Evolutionary conservation across 2,888 invertebrate species (phyloP).

Genomic region (Ethmia dodecea): DNA sequence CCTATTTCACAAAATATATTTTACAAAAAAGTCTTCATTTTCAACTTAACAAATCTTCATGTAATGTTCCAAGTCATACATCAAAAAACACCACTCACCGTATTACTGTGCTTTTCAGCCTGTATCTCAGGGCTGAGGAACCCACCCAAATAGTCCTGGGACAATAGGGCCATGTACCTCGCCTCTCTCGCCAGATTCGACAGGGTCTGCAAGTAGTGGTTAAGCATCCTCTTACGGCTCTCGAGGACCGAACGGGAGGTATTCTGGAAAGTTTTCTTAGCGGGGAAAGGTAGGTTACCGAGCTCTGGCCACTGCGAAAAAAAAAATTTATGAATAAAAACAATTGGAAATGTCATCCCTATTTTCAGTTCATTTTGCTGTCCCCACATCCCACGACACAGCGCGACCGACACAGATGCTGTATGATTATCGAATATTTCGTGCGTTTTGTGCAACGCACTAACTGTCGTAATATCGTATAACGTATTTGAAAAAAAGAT

Average conservation of each 20-base stretch:
- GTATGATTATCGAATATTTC: no score
- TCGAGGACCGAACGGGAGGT: constrained; percentile 91
- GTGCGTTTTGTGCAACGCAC: no score
- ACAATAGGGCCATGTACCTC: constrained; percentile 54
- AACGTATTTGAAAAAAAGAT: no score
- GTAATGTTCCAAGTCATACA: no score
- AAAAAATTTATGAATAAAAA: constrained; percentile 1
- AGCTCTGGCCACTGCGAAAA: constrained; percentile 85
- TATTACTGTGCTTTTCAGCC: constrained; percentile 59
- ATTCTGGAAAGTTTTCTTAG: constrained; percentile 96
- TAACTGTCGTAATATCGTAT: no score
- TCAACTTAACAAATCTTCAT: not conserved
- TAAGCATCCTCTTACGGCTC: constrained; percentile 87
- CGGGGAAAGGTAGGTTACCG: constrained; percentile 88
- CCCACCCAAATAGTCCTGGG: constrained; percentile 61
- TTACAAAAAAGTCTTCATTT: no score
- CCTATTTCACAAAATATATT: no score
- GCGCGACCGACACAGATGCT: no score
- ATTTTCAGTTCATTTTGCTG: no score
- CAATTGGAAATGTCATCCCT: no score
- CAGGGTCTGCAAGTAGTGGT: constrained; percentile 87
- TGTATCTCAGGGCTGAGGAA: constrained; percentile 67
- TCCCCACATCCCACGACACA: no score
- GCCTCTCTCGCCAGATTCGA: constrained; percentile 53
- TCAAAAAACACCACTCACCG: no score